Evolutionary conservation across 2,113 vertebrate genomes (phyloP), one percentile per base, ranked within the genome.

Genomic region (Bufo bufo): DNA sequence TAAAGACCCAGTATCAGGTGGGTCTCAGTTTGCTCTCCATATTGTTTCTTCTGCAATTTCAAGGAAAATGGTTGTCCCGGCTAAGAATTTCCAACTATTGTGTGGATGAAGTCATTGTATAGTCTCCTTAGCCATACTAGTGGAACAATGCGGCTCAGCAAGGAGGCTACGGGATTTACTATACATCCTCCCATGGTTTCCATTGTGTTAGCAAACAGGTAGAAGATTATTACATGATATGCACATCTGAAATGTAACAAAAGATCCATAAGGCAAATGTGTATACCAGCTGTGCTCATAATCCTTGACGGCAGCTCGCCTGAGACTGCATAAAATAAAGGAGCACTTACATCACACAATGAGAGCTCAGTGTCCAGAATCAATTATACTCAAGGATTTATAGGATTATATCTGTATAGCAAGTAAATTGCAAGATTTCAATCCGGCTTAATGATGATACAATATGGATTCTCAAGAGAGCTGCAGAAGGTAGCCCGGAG

Each of bases 361-460:
- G 66, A 85, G 33, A 50, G 83, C 33, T 74, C 52, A 74, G n/a
- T 45, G 47, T 85, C 83, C 83, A 56, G 52, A 85, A 74, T 58
- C 83, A 56, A 84, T 84, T 84, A 84, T n/a, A 45, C 49, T 72
- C 50, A 59, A 85, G 66, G 23, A 72, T 49, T 58, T 72, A 69
- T 59, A 12, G 52, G 50, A 85, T 85, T 74, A 85, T 52, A 74
- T 45, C 83, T 33, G 50, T 72, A 84, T 14, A 54, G 52, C 20
- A 56, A 23, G 77, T 23, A 59, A 33, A 80, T 43, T 0, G 10
- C 14, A 43, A 59, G 33, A 43, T 43, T 23, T n/a, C n/a, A 16
- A 8, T 23, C 54, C 14, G 23, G 14, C 78, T 17, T 59, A 14
- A 43, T 59, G 4, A 58, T 16, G 19, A 4, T 33, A 80, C 3